A percentile compares a stretch with the other conserved stretches of the same genome.
Conservation (phyloP, 1,140 invertebrate genomes). For the Brachionus paranguensis region DNA sequence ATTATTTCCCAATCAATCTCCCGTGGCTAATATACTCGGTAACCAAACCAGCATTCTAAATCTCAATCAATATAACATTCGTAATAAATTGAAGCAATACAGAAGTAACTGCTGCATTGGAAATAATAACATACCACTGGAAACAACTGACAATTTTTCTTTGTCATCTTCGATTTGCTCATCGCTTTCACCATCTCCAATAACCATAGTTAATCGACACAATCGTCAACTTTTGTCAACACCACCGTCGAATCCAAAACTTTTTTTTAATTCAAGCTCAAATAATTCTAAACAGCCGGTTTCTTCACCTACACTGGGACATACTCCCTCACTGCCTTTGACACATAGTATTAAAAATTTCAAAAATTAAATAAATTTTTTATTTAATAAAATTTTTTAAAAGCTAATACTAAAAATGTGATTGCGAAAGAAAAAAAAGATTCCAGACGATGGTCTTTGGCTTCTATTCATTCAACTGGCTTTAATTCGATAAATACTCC, state of each 20-base stretch:
- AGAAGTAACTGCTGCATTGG: slow-evolving; percentile 10
- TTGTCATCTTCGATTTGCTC: slow-evolving; percentile 22
- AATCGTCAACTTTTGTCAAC: not conserved
- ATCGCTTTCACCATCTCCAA: not conserved
- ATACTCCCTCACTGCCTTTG: not conserved
- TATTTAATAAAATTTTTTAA: not conserved
- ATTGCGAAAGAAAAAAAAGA: not conserved
- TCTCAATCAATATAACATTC: slow-evolving; percentile 2
- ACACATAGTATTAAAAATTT: not conserved
- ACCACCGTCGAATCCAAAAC: not conserved
- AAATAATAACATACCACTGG: not conserved
- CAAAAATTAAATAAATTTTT: not conserved
- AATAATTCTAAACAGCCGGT: not conserved
- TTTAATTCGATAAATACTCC: not conserved
- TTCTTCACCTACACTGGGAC: not conserved
- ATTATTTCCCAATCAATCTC: not conserved
- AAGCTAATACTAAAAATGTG: not conserved
- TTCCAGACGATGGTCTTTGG: slow-evolving; percentile 17
- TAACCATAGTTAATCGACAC: slow-evolving; percentile 1
- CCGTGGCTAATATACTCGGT: not conserved
- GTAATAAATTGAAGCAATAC: not conserved
- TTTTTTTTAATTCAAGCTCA: not conserved
- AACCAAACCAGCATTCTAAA: not conserved
- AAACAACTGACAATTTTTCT: not conserved
- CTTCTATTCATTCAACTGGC: slow-evolving; percentile 11